Evolutionary conservation across 1,140 invertebrate species (phyloP), one percentile per base, ranked within the genome.

Genomic region (Aricia agestis): DNA sequence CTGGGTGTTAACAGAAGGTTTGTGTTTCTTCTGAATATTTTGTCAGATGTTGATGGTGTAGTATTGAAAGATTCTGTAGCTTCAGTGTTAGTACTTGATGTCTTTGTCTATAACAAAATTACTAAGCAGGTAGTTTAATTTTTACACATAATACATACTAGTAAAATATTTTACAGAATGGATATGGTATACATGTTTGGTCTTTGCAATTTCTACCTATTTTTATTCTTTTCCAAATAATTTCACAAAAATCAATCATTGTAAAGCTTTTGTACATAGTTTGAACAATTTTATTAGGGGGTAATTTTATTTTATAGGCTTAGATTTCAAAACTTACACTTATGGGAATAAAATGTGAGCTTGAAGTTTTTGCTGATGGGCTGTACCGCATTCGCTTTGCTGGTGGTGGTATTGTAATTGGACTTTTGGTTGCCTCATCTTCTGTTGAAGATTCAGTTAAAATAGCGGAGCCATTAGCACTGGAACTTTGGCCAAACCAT

Each of bases 401-500:
- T 42, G 92, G 92, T 32, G 92, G 92, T 76, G 89, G 25, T 25
- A 25, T 89, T n/a, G 72, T 61, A 6, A 79, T 77, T n/a, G 80
- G 76, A 45, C 80, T 88, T 9, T 90, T 89, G 65, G 85, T 76
- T 36, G 83, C 84, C 63, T 92, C 90, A 76, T 90, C 81, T 69
- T 89, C 92, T 66, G 82, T 83, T 13, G 85, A 88, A 0, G 87
- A 80, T 74, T 92, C 89, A 31, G 84, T 82, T 36, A 78, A 71
- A 52, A 76, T 67, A 11, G 81, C 69, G 18, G 86, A 81, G 9
- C 85, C 88, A 77, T 87, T 86, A 9, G 75, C 71, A 66, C 80
- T 83, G 11, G 81, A 76, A 41, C 75, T 82, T 42, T 78, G 82
- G 45, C 85, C 81, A 68, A 93, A 93, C 92, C 92, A 93, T 78